A percentile compares a stretch with the other conserved stretches of the same genome.
These are phyloP conservation scores for Oenanthe oenanthe DNA, from an alignment of 2,113 vertebrate genomes.

Conservation along the genomic window DNA sequence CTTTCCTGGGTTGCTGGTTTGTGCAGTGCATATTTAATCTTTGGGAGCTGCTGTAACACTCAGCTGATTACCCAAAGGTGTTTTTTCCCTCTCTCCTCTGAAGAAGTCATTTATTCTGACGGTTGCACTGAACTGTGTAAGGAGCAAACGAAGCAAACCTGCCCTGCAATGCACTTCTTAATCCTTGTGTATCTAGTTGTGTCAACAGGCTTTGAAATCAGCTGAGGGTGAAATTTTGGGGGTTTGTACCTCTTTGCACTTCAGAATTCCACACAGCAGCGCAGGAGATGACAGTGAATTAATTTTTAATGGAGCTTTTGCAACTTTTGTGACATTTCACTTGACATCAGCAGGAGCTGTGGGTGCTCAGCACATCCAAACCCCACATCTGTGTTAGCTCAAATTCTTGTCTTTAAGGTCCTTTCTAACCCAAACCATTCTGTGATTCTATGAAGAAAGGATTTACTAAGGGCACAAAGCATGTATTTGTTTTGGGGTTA, in stretches of 20 bases:
- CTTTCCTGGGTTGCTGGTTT: neutral
- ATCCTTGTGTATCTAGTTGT: conserved; percentile 2
- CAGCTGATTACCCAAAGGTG: neutral
- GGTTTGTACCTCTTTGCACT: neutral
- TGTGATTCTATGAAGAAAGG: neutral
- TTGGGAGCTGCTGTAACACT: neutral
- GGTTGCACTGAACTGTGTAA: conserved; percentile 2
- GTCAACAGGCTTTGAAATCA: conserved; percentile 24
- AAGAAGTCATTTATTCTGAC: conserved; percentile 20
- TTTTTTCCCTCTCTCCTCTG: neutral
- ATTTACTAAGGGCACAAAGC: neutral
- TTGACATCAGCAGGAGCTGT: neutral
- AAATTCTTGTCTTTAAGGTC: neutral
- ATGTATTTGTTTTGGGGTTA: neutral
- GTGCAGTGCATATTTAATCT: neutral
- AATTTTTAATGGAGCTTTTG: conserved; percentile 4
- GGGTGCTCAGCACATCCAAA: neutral
- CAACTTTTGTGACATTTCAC: neutral
- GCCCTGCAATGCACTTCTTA: neutral
- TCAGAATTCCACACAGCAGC: neutral
- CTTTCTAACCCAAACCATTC: neutral
- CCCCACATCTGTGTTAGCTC: neutral
- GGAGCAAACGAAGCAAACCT: conserved; percentile 7
- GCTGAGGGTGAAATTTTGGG: conserved; percentile 21
- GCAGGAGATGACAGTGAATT: neutral